These are phyloP conservation scores for Myocastor coypus DNA, from an alignment of 2,113 vertebrate species.

Conservation along the genomic window DNA sequence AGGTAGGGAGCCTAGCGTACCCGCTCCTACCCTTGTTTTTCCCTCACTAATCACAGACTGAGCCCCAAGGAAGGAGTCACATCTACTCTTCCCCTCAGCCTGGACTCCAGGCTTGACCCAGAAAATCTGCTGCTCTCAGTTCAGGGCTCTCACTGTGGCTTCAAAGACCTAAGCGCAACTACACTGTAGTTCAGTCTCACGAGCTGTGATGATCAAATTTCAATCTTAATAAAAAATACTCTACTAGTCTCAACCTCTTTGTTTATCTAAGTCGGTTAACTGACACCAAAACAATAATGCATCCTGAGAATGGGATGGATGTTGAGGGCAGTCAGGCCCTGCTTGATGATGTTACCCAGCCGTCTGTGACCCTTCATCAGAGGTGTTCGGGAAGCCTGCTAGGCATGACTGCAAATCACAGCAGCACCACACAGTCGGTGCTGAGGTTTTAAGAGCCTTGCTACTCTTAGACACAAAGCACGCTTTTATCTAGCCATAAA, in stretches of 20 bases:
- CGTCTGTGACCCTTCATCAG: conserved; percentile 72
- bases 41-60: background rate
- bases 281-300: conserved; percentile 50
- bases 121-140: background rate
- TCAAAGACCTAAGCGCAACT: background rate
- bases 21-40: background rate
- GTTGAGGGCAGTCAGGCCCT: background rate
- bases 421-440: conserved; percentile 15
- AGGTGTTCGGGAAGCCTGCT: conserved; percentile 42
- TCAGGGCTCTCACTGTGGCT: background rate
- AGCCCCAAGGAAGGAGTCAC: background rate
- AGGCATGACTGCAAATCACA: conserved; percentile 49
- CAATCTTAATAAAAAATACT: conserved; percentile 54
- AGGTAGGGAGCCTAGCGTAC: background rate
- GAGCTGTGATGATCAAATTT: background rate
- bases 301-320: background rate
- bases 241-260: background rate
- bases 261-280: conserved; percentile 50
- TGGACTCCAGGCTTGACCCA: background rate
- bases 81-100: background rate
- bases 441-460: conserved; percentile 70
- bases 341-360: conserved; percentile 50
- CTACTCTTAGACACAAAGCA: conserved; percentile 1
- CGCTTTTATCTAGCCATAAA: conserved; percentile 36
- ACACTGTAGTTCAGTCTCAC: background rate